Evolutionary conservation across 2,113 vertebrate species (phyloP), one percentile per base, ranked within the genome.

Genomic region (Hemicordylus capensis): DNA sequence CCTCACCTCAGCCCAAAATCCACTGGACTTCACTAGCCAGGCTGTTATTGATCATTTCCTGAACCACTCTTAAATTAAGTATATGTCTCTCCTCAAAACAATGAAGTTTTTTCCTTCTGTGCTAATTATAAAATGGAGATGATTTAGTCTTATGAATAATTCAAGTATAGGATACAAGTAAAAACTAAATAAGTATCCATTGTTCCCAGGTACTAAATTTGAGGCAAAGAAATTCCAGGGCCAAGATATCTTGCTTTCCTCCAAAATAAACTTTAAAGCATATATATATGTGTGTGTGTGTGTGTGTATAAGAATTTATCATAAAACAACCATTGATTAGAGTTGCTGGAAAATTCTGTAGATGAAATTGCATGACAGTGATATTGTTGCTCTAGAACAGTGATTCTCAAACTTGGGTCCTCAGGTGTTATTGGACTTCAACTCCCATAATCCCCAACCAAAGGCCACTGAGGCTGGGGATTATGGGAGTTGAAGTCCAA

Each of bases 281-380:
- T 69, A 4, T 37, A 15, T 37, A n/a, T 42, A 39, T 69, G n/a
- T n/a, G n/a, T n/a, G n/a, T n/a, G n/a, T n/a, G n/a, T n/a, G n/a
- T n/a, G n/a, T n/a, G n/a, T n/a, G 81, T 12, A 5, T 0, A 1
- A n/a, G n/a, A 76, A 84, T 83, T 89, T 48, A n/a, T 92, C 54
- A 46, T 26, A n/a, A 88, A 89, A 76, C 78, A 87, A 73, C 81
- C 22, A 37, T 85, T 89, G 42, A 77, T 77, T 67, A 28, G 58
- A 8, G 42, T 83, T 67, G 82, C 67, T 84, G 81, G 46, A 84
- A 34, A 79, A 42, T 88, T 15, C 58, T 82, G 7, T 54, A 17
- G 51, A 6, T 82, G 31, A 83, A 66, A 74, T 59, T 72, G 76
- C 86, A 59, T 88, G 42, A n/a, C 39, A 79, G 26, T 79, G 59